Percentiles rank a stretch among this genome's conserved stretches.
phyloP scores from a whole-genome alignment of 2,797 vertebrate genomes.

The Bovichtus variegatus region DNA sequence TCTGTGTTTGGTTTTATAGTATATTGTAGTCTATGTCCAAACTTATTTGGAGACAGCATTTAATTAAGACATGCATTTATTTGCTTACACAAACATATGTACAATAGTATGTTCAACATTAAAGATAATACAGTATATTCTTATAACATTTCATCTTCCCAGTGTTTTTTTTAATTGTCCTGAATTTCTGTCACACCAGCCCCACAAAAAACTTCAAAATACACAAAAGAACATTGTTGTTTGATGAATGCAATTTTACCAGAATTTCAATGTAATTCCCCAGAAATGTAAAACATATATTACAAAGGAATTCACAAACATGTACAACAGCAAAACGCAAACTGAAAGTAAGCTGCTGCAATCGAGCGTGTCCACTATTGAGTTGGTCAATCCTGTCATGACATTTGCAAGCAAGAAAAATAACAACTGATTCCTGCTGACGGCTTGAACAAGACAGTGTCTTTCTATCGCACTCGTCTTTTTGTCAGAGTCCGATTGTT shows the following conservation, averaged over 20 bases:
- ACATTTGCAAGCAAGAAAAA: slow-evolving; percentile 95
- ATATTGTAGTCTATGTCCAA: background rate
- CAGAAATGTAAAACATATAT: slow-evolving; percentile 87
- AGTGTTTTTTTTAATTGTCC: background rate
- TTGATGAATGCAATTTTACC: slow-evolving; percentile 76
- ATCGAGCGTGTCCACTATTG: slow-evolving; percentile 89
- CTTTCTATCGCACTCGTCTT: slow-evolving; percentile 46
- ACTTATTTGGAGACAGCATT: background rate
- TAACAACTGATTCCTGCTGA: slow-evolving; percentile 93
- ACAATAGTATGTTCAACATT: background rate
- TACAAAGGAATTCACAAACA: slow-evolving; percentile 90
- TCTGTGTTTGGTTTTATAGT: background rate
- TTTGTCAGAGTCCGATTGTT: slow-evolving; percentile 34
- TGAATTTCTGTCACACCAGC: background rate
- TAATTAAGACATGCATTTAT: slow-evolving; percentile 11
- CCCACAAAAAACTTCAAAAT: background rate
- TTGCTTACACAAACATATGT: background rate
- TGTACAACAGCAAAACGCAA: slow-evolving; percentile 88
- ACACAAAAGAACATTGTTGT: background rate
- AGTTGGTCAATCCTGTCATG: slow-evolving; percentile 92
- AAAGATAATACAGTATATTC: background rate
- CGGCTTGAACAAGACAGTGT: slow-evolving; percentile 89
- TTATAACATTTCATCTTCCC: background rate
- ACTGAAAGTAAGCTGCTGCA: slow-evolving; percentile 82
- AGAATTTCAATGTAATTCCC: slow-evolving; percentile 91